Evolutionary conservation across 2,797 vertebrate genomes (phyloP).

Genomic region (Rhinogobio ventralis): DNA sequence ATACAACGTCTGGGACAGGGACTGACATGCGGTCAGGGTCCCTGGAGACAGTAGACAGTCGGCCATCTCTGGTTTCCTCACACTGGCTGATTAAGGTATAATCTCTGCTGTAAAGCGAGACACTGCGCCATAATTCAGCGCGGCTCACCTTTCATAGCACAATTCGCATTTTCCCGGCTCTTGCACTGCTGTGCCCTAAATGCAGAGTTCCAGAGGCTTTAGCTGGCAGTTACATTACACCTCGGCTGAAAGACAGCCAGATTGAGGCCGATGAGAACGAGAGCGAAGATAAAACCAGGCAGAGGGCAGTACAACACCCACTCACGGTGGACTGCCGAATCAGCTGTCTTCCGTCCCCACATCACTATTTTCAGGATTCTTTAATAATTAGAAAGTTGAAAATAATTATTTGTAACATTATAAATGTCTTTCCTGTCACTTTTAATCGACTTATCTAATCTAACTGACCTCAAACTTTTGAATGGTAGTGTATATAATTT

Average conservation of each 20-base stretch:
- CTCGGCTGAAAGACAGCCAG: slow-evolving; percentile 2
- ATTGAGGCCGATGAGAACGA: background rate
- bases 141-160: slow-evolving; percentile 41
- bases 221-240: slow-evolving; percentile 35
- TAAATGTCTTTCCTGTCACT: background rate
- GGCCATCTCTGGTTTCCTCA: slow-evolving; percentile 47
- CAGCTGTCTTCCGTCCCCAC: background rate
- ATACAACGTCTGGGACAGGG: slow-evolving; percentile 20
- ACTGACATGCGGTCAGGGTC: slow-evolving; percentile 32
- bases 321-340: background rate
- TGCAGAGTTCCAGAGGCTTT: slow-evolving; percentile 25
- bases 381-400: background rate
- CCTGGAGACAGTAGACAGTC: slow-evolving; percentile 36
- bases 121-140: slow-evolving; percentile 41
- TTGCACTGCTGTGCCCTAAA: background rate
- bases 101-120: slow-evolving; percentile 53
- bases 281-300: slow-evolving; percentile 26
- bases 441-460: background rate
- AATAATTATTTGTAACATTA: background rate
- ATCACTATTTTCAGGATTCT: background rate
- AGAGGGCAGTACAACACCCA: background rate
- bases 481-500: background rate
- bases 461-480: background rate
- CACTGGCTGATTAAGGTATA: slow-evolving; percentile 49
- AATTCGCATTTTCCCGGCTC: slow-evolving; percentile 43